Conservation (phyloP, 2,797 vertebrate genomes). For the Micropoecilia bifurca region DNA sequence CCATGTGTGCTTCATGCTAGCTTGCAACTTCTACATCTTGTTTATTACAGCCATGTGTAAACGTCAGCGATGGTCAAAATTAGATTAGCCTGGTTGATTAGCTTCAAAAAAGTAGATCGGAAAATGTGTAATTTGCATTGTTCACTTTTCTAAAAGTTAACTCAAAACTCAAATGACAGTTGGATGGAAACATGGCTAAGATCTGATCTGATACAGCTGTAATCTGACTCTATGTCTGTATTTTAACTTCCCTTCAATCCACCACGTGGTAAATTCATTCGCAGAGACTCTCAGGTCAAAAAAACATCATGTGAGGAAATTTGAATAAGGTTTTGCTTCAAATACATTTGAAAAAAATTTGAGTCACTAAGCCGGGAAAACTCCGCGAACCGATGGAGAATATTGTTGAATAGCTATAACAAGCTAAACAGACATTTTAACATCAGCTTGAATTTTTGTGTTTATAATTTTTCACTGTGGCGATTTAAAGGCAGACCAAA, state of each 20-base stretch:
- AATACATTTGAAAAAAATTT: too few relatives aligned
- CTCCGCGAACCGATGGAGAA: too few relatives aligned
- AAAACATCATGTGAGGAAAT: not conserved
- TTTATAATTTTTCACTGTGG: not conserved
- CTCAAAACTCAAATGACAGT: not conserved
- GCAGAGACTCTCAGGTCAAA: not conserved
- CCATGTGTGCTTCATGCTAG: too few relatives aligned
- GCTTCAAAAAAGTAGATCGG: not conserved
- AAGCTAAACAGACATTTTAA: not conserved
- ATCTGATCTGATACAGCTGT: not conserved
- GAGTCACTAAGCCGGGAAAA: too few relatives aligned
- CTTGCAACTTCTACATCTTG: too few relatives aligned
- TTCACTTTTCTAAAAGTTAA: not conserved
- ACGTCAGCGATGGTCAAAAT: not conserved
- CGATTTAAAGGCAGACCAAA: not conserved
- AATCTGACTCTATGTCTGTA: not conserved
- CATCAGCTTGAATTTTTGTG: not conserved
- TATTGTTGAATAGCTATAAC: too few relatives aligned
- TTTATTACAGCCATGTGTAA: too few relatives aligned
- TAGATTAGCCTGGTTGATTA: not conserved
- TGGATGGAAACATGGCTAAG: not conserved
- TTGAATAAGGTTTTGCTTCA: not conserved
- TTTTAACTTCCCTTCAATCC: not conserved
- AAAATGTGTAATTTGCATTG: not conserved
- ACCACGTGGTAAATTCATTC: not conserved